phyloP scores from a whole-genome alignment of 2,113 vertebrate species.

The Tachycineta bicolor region DNA sequence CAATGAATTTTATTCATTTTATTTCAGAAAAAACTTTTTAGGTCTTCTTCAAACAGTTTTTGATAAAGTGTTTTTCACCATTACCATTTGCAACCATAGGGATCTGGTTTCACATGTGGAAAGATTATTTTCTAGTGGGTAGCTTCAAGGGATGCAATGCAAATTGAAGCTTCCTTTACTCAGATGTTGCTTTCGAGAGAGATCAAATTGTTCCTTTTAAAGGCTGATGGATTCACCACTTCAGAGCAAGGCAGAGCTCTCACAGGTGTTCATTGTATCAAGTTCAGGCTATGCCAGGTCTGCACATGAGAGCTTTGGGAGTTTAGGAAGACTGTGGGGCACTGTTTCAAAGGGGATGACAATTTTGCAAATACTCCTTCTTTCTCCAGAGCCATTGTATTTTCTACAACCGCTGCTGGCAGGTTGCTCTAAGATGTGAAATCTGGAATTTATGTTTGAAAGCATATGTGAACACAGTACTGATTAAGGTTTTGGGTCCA shows the following conservation, averaged over 20 bases:
- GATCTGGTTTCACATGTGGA: neutral
- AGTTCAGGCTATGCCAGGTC: neutral
- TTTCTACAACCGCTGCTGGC: neutral
- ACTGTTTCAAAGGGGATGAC: neutral
- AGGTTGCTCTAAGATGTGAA: neutral
- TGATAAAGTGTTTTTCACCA: neutral
- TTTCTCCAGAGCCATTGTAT: neutral
- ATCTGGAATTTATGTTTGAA: neutral
- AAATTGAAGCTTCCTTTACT: neutral
- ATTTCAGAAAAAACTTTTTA: neutral
- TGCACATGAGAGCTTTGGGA: accelerated
- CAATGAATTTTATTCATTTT: neutral
- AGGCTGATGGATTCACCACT: neutral
- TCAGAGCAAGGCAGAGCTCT: neutral
- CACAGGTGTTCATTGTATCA: neutral
- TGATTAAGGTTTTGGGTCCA: accelerated
- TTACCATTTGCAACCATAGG: neutral
- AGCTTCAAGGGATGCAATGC: neutral
- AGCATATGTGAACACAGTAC: accelerated
- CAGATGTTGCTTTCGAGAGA: neutral
- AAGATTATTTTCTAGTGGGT: neutral
- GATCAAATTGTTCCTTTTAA: neutral
- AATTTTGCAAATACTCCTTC: neutral
- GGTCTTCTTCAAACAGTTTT: neutral
- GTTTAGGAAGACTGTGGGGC: neutral